Evolutionary conservation across 2,113 vertebrate genomes (phyloP).

Genomic region (Pionites leucogaster): DNA sequence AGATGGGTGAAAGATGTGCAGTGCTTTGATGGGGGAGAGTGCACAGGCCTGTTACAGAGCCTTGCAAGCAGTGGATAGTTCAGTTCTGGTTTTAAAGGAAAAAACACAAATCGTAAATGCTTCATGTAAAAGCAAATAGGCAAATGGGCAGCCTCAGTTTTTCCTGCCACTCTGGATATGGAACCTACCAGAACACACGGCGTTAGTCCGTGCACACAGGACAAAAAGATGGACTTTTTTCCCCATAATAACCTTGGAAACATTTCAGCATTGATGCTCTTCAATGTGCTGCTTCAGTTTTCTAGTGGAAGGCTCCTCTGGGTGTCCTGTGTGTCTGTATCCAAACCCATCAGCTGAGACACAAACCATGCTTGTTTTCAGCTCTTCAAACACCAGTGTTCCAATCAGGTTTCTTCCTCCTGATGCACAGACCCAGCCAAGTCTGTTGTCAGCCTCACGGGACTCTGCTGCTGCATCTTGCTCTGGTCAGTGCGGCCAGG

Average conservation of each 20-base stretch:
- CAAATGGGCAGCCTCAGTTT: background rate
- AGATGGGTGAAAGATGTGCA: background rate
- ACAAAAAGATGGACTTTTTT: background rate
- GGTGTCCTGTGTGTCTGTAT: background rate
- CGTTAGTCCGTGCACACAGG: background rate
- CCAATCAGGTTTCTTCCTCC: background rate
- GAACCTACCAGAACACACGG: background rate
- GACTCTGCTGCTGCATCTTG: background rate
- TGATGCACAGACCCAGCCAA: background rate
- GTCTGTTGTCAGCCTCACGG: fast-evolving
- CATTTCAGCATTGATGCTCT: background rate
- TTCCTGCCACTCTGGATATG: background rate
- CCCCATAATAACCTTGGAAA: background rate
- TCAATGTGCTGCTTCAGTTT: background rate
- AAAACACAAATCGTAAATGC: background rate
- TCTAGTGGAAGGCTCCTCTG: background rate
- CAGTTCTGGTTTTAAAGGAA: background rate
- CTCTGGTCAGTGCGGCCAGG: background rate
- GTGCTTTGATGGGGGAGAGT: background rate
- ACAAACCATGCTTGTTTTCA: background rate
- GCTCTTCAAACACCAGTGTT: background rate
- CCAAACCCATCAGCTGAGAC: background rate
- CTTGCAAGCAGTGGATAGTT: background rate
- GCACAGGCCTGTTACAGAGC: background rate
- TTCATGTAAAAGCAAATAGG: background rate